Evolutionary conservation across 2,797 vertebrate genomes (phyloP).

Genomic region (Brotula barbata): DNA sequence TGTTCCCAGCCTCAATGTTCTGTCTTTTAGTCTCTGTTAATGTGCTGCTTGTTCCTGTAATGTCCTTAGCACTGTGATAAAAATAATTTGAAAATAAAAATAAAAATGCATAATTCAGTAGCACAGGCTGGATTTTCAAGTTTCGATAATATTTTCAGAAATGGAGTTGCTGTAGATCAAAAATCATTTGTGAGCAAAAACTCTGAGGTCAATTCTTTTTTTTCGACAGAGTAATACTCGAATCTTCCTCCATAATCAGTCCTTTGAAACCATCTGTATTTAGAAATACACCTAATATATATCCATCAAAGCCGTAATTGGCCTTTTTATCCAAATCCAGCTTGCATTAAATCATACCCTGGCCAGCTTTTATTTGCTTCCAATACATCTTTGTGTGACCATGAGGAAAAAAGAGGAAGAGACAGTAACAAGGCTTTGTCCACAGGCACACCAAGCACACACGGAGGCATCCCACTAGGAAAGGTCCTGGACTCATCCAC

Average conservation of each 20-base stretch:
- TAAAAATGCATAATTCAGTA: too few species aligned
- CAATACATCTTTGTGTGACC: background rate
- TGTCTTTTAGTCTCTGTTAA: too few species aligned
- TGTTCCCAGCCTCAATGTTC: too few species aligned
- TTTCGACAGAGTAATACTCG: too few species aligned
- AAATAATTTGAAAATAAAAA: too few species aligned
- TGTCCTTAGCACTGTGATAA: background rate
- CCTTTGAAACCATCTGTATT: background rate
- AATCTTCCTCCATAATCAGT: too few species aligned
- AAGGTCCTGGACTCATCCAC: conserved; percentile 55
- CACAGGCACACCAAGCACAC: conserved; percentile 57
- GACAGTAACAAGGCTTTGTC: conserved; percentile 59
- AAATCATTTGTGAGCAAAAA: background rate
- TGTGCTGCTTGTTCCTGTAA: too few species aligned
- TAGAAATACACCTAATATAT: conserved; percentile 25
- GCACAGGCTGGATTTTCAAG: too few species aligned
- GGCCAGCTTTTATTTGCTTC: background rate
- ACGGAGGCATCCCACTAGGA: conserved; percentile 67
- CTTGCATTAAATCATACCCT: background rate
- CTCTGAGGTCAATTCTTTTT: background rate
- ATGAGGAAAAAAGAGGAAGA: conserved; percentile 14
- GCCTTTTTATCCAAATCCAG: background rate
- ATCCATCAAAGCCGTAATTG: background rate
- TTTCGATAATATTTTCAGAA: too few species aligned
- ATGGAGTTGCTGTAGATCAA: background rate